Evolutionary conservation across 2,797 vertebrate species (phyloP).

Genomic region (Coregonus ussuriensis): DNA sequence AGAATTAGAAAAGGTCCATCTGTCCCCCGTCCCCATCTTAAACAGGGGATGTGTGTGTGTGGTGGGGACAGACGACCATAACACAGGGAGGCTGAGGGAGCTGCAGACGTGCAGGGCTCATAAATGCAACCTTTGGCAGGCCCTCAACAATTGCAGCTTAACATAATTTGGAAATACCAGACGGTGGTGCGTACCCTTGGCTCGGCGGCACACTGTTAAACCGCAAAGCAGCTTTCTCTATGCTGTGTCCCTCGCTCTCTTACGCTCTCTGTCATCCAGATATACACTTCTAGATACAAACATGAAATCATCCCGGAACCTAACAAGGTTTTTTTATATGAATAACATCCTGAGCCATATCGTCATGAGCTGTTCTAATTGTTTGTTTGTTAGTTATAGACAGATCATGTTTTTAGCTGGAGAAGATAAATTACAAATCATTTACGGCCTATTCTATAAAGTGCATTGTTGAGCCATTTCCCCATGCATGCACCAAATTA

Average conservation of each 20-base stretch:
- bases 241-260: slow-evolving; percentile 33
- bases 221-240: slow-evolving; percentile 69
- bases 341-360: slow-evolving; percentile 30
- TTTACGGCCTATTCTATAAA: neutral
- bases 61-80: neutral
- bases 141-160: slow-evolving; percentile 65
- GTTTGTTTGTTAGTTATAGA: slow-evolving; percentile 30
- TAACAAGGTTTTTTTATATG: slow-evolving; percentile 38
- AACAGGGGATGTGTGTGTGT: slow-evolving; percentile 11
- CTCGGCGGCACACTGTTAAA: slow-evolving; percentile 59
- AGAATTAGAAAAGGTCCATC: slow-evolving; percentile 53
- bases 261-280: neutral
- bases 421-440: neutral
- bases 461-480: neutral
- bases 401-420: slow-evolving; percentile 28
- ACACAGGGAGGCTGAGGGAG: neutral
- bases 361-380: slow-evolving; percentile 23
- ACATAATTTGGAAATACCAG: slow-evolving; percentile 74
- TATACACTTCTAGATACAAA: neutral
- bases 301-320: slow-evolving; percentile 32
- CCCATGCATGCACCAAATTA: neutral
- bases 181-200: slow-evolving; percentile 43
- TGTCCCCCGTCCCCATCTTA: neutral
- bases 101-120: slow-evolving; percentile 46
- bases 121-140: slow-evolving; percentile 63